A percentile compares a stretch with the other conserved stretches of the same genome.
These are phyloP conservation scores for Melieria picta DNA, from an alignment of 2,888 invertebrate genomes.

Conservation along the genomic window DNA sequence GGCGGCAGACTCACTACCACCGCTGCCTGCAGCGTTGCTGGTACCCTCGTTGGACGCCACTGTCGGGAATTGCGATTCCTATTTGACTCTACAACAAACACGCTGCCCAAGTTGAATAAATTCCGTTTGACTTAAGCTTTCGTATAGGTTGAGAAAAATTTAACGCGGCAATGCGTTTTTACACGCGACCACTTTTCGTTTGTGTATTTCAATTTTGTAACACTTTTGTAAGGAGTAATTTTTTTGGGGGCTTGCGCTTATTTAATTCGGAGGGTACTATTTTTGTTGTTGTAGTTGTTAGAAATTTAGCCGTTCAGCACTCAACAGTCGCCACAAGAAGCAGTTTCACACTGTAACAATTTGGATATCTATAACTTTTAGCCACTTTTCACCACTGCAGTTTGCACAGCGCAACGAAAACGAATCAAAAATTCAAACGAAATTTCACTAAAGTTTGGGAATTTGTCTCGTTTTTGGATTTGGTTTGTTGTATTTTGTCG, in stretches of 20 bases:
- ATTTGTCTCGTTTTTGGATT: conserved; percentile 11
- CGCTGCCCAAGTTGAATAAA: too few relatives aligned
- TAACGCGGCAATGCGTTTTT: too few relatives aligned
- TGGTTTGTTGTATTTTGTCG: conserved; percentile 14
- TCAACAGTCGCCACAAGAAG: conserved; percentile 9
- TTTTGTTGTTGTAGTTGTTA: too few relatives aligned
- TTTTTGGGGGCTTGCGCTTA: too few relatives aligned
- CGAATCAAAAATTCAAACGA: neutral
- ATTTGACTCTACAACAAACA: too few relatives aligned
- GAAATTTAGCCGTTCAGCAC: too few relatives aligned
- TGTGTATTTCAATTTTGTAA: too few relatives aligned
- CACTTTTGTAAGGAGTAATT: too few relatives aligned
- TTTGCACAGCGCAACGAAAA: conserved; percentile 11
- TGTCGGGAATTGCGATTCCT: conserved; percentile 48
- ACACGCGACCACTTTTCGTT: too few relatives aligned
- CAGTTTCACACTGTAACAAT: conserved; percentile 5
- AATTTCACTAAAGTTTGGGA: neutral
- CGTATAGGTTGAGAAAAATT: too few relatives aligned
- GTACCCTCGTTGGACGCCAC: conserved; percentile 67
- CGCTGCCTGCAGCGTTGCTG: conserved; percentile 58
- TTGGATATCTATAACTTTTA: conserved; percentile 16
- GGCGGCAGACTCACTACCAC: conserved; percentile 67
- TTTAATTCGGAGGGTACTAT: too few relatives aligned
- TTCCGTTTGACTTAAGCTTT: too few relatives aligned
- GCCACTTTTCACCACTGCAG: conserved; percentile 41